phyloP scores from a whole-genome alignment of 2,888 invertebrate species.

The Eristalis tenax region DNA sequence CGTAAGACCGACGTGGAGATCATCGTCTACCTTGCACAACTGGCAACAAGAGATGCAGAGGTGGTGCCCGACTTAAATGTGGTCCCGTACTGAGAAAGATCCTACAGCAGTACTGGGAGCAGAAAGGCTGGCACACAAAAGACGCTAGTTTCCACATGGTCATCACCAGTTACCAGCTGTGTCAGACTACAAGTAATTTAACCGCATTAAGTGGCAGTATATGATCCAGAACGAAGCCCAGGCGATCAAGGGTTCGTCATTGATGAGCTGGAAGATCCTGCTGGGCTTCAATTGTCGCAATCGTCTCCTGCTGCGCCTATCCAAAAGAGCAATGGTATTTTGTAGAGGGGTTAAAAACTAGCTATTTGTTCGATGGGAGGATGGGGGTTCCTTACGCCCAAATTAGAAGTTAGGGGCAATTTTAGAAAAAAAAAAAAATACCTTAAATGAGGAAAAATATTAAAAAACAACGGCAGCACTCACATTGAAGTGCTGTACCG shows the following conservation, averaged over 20 bases:
- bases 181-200: conserved; percentile 97
- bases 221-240: conserved; percentile 98
- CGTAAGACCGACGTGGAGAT: conserved; percentile 94
- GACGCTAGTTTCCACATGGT: conserved; percentile 98
- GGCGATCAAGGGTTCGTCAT: conserved; percentile 91
- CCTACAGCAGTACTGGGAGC: conserved; percentile 96
- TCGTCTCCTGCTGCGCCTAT: conserved; percentile 87
- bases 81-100: conserved; percentile 91
- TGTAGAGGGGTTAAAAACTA: no score
- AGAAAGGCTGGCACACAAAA: conserved; percentile 93
- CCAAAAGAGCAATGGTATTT: conserved; percentile 97
- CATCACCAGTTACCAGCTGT: conserved; percentile 98
- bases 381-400: no score
- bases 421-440: no score
- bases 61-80: conserved; percentile 96
- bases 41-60: conserved; percentile 98
- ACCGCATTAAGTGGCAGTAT: conserved; percentile 98
- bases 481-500: no score
- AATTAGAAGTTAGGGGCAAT: no score
- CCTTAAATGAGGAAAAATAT: no score
- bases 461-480: no score
- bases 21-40: conserved; percentile 94
- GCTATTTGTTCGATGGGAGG: no score
- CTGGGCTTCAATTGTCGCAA: conserved; percentile 97
- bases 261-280: conserved; percentile 95